phyloP scores from a whole-genome alignment of 1,140 invertebrate species.

The Eufriesea mexicana region DNA sequence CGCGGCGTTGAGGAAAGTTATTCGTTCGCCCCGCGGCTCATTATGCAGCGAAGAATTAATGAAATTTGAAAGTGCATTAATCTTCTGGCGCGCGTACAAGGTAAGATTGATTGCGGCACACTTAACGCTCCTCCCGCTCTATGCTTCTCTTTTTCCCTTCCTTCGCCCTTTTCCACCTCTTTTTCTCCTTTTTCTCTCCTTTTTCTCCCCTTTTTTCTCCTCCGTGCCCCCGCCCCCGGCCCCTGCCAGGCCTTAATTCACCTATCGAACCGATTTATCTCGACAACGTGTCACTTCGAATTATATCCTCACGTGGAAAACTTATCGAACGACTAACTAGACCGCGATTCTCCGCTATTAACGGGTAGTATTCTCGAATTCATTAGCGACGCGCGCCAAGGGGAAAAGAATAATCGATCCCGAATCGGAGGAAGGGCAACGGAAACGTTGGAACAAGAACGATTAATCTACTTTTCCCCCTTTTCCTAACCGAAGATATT shows the following conservation, averaged over 20 bases:
- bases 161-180: not conserved
- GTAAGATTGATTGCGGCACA: slow-evolving; percentile 59
- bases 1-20: slow-evolving; percentile 64
- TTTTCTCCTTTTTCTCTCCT: not conserved
- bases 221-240: not conserved
- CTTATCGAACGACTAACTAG: slow-evolving; percentile 3
- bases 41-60: slow-evolving; percentile 66
- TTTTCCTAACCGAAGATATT: slow-evolving; percentile 39
- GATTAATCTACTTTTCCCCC: slow-evolving; percentile 20
- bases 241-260: not conserved
- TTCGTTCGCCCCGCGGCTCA: slow-evolving; percentile 58
- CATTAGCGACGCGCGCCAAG: not conserved
- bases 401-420: not conserved
- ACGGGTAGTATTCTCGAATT: not conserved
- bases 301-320: not conserved
- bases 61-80: slow-evolving; percentile 63
- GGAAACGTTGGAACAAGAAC: not conserved
- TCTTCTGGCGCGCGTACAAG: slow-evolving; percentile 49
- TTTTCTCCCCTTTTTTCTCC: not conserved
- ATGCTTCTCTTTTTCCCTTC: not conserved
- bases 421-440: not conserved
- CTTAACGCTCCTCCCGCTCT: slow-evolving; percentile 39
- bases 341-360: not conserved
- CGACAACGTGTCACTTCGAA: slow-evolving; percentile 21
- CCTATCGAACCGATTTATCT: slow-evolving; percentile 35